Conservation (phyloP, 2,113 vertebrate species). For the Ophthalmolycus amberensis region DNA sequence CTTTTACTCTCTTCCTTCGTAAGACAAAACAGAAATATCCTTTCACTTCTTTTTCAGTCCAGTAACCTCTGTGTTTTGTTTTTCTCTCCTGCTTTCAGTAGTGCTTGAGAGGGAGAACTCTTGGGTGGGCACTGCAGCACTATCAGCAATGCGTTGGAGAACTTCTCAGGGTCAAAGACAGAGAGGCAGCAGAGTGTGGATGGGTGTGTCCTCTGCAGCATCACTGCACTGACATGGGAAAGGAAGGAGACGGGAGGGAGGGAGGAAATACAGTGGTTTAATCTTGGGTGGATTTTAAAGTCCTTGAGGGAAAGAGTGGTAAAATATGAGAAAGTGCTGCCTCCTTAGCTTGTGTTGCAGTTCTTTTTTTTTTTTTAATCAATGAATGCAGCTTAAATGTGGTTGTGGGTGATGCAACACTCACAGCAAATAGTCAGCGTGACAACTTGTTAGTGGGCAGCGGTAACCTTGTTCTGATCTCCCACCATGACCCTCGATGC, state of each 20-base stretch:
- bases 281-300: slow-evolving; percentile 48
- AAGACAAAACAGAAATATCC: slow-evolving; percentile 4
- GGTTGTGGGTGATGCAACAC: slow-evolving; percentile 1
- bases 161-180: slow-evolving; percentile 71
- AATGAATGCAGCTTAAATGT: slow-evolving; percentile 12
- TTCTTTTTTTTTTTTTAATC: slow-evolving; percentile 8
- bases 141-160: slow-evolving; percentile 51
- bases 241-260: slow-evolving; percentile 35
- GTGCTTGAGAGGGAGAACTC: slow-evolving; percentile 17
- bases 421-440: slow-evolving; percentile 13
- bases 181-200: slow-evolving; percentile 46
- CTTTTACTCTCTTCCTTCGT: background rate
- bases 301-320: slow-evolving; percentile 45
- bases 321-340: slow-evolving; percentile 15
- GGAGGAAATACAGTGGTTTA: slow-evolving; percentile 50
- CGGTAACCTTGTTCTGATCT: slow-evolving; percentile 39
- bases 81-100: background rate
- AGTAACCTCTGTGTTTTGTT: slow-evolving; percentile 19
- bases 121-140: slow-evolving; percentile 73
- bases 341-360: slow-evolving; percentile 11
- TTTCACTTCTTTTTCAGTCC: slow-evolving; percentile 14
- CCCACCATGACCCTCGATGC: slow-evolving; percentile 44
- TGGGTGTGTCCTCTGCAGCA: slow-evolving; percentile 82
- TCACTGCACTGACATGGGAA: slow-evolving; percentile 54
- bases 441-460: slow-evolving; percentile 40